Conservation (phyloP, 92 coral and sea anemone species). For the Chrysogorgia sp. region DNA sequence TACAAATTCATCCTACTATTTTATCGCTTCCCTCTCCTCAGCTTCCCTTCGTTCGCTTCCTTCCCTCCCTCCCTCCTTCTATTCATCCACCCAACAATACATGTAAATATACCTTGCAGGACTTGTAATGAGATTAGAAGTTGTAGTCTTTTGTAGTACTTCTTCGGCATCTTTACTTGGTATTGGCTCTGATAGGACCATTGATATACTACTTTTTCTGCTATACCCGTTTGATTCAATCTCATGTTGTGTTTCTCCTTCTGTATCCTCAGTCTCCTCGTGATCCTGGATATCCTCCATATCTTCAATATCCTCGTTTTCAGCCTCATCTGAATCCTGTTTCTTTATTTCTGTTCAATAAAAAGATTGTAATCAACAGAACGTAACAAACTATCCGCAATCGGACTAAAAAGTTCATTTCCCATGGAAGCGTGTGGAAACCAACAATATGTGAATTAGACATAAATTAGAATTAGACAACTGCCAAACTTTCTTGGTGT, state of each 20-base stretch:
- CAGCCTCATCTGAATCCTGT: not conserved
- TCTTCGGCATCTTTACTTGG: not conserved
- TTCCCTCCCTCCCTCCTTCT: not conserved
- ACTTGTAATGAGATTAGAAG: not conserved
- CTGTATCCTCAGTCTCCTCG: not conserved
- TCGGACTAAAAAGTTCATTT: too few relatives aligned
- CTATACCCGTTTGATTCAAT: slow-evolving; percentile 11
- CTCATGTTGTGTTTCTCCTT: not conserved
- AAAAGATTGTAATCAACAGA: not conserved
- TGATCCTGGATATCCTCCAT: not conserved
- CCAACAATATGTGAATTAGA: too few relatives aligned
- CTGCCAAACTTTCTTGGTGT: too few relatives aligned
- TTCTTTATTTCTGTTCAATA: slow-evolving; percentile 2
- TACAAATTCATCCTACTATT: not conserved
- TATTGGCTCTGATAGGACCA: not conserved
- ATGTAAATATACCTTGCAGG: not conserved
- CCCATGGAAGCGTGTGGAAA: too few relatives aligned
- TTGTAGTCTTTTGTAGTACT: not conserved
- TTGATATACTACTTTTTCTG: slow-evolving; percentile 8
- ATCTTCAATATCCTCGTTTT: not conserved
- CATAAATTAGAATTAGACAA: too few relatives aligned
- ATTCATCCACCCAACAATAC: not conserved
- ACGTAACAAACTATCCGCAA: too few relatives aligned
- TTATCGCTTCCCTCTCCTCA: not conserved
- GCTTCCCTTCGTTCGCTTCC: not conserved